Base-by-base conservation (phyloP, 2,113 vertebrate species). In the Hucho hucho region DNA sequence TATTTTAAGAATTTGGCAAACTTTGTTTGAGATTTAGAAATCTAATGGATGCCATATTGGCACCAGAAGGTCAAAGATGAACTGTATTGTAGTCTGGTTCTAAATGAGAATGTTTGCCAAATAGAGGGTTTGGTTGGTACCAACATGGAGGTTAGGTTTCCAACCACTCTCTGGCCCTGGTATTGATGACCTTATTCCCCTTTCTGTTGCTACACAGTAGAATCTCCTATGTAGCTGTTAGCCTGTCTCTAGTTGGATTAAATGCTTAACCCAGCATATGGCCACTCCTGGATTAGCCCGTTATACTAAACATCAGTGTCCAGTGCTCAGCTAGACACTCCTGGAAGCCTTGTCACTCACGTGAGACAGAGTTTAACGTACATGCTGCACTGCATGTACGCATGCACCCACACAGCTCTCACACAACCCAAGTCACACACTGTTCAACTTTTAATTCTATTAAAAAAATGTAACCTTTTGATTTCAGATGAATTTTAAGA, bases 191-290 rank as follows among this genome's bases (percentile, higher is more conserved):
- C 6, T 61, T 7, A n/a, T 61, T 61, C 58, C n/a, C 16, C 49
- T 24, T 20, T 20, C 1, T 9, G 6, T n/a, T 61, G 58, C n/a
- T 24, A 22, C 58, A 61, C 58, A 43, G 37, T 11, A 43, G 37
- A 9, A 43, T 9, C 37, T 11, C 37, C 37, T 43, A 43, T 77
- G 26, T 72, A 37, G 46, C 28, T 66, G 68, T n/a, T 4, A 61
- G 22, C 29, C 3, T 13, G 4, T 29, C 58, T 37, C 18, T 22
- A 32, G 14, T 29, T 20, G 26, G 70, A 80, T 85, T 85, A 73
- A 69, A 66, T 58, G 72, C 75, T 80, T 78, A 80, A 22, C 24
- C 37, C 63, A 75, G 37, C 82, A 74, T 81, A 75, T 75, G 82
- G 68, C 25, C 26, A 53, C 71, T 74, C 43, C 69, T 78, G 79